Evolutionary conservation across 2,888 invertebrate species (phyloP).

Genomic region (Caenorhabditis sp.): DNA sequence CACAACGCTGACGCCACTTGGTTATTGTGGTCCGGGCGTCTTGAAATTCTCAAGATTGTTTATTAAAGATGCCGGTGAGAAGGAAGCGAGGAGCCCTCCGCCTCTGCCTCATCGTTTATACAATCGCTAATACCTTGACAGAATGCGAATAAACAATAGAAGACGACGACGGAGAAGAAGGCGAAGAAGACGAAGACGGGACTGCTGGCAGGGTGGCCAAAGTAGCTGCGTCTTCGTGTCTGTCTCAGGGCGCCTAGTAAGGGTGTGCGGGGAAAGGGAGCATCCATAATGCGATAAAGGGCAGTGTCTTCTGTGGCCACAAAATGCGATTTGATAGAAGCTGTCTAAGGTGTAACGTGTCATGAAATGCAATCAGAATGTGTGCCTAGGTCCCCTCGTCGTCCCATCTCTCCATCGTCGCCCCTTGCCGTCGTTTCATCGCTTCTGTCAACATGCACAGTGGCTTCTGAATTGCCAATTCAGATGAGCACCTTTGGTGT

Average conservation of each 20-base stretch:
- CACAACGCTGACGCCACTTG: conserved; percentile 14
- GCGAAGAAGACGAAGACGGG: conserved; percentile 17
- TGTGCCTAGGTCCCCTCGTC: conserved; percentile 24
- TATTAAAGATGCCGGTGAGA: conserved; percentile 62
- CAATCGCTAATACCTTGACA: conserved; percentile 63
- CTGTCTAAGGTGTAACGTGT: conserved; percentile 55
- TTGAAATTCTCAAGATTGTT: conserved; percentile 54
- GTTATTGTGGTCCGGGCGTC: conserved; percentile 26
- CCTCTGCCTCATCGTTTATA: conserved; percentile 57
- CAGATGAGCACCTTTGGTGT: conserved; percentile 35
- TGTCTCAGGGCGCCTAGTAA: conserved; percentile 28
- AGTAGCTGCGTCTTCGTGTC: conserved; percentile 37
- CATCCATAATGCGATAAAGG: conserved; percentile 65
- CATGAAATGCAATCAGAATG: conserved; percentile 63
- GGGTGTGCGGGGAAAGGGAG: conserved; percentile 52
- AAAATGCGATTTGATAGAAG: conserved; percentile 61
- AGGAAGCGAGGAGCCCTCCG: conserved; percentile 23
- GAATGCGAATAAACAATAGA: conserved; percentile 63
- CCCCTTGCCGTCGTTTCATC: neutral
- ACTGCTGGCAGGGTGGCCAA: conserved; percentile 42
- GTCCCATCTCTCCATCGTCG: conserved; percentile 12
- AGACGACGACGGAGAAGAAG: conserved; percentile 23
- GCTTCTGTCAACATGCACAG: conserved; percentile 40
- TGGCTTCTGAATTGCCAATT: conserved; percentile 56
- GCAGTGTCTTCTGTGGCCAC: conserved; percentile 47